Percentiles rank a stretch among this genome's conserved stretches.
These are phyloP conservation scores for Gymnothorax reevesii DNA, from an alignment of 2,797 vertebrate species.

Conservation along the genomic window DNA sequence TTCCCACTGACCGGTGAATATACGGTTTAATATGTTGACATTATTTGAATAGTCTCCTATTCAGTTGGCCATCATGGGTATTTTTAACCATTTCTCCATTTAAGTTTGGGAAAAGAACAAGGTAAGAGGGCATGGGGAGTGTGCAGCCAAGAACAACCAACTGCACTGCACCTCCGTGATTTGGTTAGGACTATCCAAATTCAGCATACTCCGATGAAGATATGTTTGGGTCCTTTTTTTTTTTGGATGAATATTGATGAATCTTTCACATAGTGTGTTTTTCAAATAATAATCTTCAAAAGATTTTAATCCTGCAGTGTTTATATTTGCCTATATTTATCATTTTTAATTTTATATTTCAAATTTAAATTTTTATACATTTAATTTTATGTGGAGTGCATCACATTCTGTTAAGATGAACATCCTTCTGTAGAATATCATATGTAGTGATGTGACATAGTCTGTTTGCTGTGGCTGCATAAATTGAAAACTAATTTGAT, in stretches of 20 bases:
- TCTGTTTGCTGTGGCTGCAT: background rate
- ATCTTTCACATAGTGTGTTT: background rate
- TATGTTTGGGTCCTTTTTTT: background rate
- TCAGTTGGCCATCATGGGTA: too few species aligned
- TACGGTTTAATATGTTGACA: background rate
- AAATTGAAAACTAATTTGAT: background rate
- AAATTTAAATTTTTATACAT: too few species aligned
- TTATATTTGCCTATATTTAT: too few species aligned
- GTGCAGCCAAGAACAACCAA: background rate
- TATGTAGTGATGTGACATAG: background rate
- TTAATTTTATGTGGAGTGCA: too few species aligned
- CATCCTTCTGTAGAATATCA: background rate
- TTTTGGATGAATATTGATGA: background rate
- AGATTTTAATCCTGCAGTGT: too few species aligned
- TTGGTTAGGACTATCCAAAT: background rate
- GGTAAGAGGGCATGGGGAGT: background rate
- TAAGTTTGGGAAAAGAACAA: background rate
- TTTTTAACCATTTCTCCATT: too few species aligned
- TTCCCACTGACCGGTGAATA: background rate
- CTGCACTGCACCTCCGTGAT: background rate
- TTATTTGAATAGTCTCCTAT: background rate
- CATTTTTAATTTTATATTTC: too few species aligned
- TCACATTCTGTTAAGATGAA: too few species aligned
- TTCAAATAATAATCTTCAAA: background rate
- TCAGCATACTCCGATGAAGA: background rate